Evolutionary conservation across 2,113 vertebrate species (phyloP), one percentile per base, ranked within the genome.

Genomic region (Perccottus glenii): DNA sequence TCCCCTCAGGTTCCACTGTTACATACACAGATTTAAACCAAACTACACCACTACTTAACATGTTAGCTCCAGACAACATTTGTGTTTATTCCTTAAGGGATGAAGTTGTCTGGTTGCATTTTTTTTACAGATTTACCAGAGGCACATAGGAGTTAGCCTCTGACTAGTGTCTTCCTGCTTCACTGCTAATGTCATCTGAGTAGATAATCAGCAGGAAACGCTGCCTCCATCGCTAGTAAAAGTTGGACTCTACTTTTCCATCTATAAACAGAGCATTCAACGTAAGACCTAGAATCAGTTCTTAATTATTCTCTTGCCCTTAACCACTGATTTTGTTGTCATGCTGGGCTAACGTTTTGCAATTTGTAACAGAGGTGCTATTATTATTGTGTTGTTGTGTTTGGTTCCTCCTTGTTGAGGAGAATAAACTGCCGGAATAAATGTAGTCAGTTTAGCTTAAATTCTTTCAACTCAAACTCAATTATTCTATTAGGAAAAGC

Each of bases 381-480:
- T 64, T 44, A 4, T 59, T 58, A 40, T 43, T 63, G 27, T 50
- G 38, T 32, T 68, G 27, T 61, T 60, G 12, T 51, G 67, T 46
- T 63, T 60, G 59, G 47, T 36, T 78, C 70, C 32, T 81, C 43
- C 32, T 60, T 47, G 60, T 70, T 70, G 45, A 65, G 45, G 38
- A 56, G 65, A 82, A 78, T 73, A 86, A 79, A 81, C 72, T 63
- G 40, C 45, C 45, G 35, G 64, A 85, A 68, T 78, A 75, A 67
- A 84, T 86, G 56, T 19, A 11, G 48, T 71, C 51, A 19, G 3
- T 51, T 71, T 74, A 80, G 51, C 72, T 70, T 82, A 68, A 69
- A 83, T 77, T 76, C 62, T 76, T 83, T 87, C 69, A 73, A 75
- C 67, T 83, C 64, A 58, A 86, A 79, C 83, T 55, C 63, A 90